Percentiles rank a stretch among this genome's conserved stretches.
Evolutionary conservation across 92 coral and sea anemone genomes (phyloP).

Genomic region (Zoanthus sociatus): DNA sequence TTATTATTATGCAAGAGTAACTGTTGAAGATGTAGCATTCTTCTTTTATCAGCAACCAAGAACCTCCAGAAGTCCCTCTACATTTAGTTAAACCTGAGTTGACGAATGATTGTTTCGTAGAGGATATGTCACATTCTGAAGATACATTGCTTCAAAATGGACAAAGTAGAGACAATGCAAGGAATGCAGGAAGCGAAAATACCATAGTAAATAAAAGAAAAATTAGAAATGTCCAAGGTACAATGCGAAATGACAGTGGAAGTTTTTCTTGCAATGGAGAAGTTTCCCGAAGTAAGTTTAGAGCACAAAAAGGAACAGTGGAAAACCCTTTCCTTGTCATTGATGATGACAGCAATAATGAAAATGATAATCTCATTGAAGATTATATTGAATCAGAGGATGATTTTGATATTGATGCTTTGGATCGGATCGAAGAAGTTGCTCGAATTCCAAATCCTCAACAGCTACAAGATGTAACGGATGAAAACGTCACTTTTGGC

Average conservation of each 20-base stretch:
- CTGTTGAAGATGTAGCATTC: not conserved
- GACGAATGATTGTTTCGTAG: not conserved
- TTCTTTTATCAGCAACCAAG: slow-evolving; percentile 14
- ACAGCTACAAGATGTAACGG: slow-evolving; percentile 2
- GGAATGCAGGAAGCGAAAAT: not conserved
- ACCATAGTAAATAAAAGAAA: not conserved
- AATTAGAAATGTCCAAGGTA: not conserved
- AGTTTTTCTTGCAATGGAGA: not conserved
- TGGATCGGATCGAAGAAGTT: slow-evolving; percentile 71
- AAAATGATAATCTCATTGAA: slow-evolving; percentile 33
- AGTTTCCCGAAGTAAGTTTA: not conserved
- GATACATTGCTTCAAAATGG: not conserved
- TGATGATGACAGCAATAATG: slow-evolving; percentile 38
- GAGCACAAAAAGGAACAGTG: not conserved
- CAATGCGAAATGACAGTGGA: not conserved
- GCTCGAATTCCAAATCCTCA: slow-evolving; percentile 3
- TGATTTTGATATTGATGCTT: slow-evolving; percentile 75
- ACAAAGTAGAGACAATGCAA: not conserved
- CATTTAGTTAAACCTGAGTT: not conserved
- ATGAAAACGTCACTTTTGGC: not conserved
- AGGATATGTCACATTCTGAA: not conserved
- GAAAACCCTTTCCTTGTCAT: slow-evolving; percentile 33
- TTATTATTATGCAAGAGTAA: no score
- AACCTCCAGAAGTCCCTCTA: slow-evolving; percentile 17
- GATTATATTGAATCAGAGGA: slow-evolving; percentile 66